Conservation (phyloP, 2,113 vertebrate species). For the Dendropsophus ebraccatus region DNA sequence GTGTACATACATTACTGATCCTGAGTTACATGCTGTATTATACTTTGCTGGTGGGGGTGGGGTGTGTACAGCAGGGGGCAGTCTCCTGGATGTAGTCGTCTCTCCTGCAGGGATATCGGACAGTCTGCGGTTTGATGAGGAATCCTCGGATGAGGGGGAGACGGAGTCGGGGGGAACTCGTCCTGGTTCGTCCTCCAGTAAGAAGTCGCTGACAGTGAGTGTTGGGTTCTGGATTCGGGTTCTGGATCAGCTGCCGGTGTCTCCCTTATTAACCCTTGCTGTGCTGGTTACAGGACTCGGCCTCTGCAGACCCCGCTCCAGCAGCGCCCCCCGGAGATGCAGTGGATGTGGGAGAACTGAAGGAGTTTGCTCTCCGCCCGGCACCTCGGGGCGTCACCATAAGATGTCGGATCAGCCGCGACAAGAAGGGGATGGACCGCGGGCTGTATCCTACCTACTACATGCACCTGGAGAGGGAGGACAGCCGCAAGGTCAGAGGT, state of each 20-base stretch:
- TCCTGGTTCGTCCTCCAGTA: conserved; percentile 79
- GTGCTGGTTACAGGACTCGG: conserved; percentile 10
- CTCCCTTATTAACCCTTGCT: not conserved
- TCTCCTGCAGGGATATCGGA: too few relatives aligned
- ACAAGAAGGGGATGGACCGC: conserved; percentile 96
- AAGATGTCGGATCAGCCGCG: conserved; percentile 89
- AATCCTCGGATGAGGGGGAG: conserved; percentile 77
- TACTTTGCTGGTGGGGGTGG: too few relatives aligned
- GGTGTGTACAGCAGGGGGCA: too few relatives aligned
- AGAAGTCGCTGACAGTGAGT: conserved; percentile 81
- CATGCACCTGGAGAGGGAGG: conserved; percentile 94
- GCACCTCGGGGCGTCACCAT: conserved; percentile 86
- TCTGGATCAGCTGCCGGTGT: not conserved
- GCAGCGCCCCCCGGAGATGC: conserved; percentile 16
- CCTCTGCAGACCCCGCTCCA: conserved; percentile 18
- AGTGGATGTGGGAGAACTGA: conserved; percentile 83
- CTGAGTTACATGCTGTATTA: too few relatives aligned
- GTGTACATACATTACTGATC: too few relatives aligned
- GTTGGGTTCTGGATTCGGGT: too few relatives aligned
- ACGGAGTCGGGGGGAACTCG: conserved; percentile 73
- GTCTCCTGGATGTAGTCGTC: too few relatives aligned
- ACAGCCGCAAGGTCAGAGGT: conserved; percentile 85
- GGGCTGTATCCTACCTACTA: conserved; percentile 95
- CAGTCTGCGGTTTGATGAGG: conserved; percentile 94
- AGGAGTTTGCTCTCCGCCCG: conserved; percentile 86